A percentile compares a stretch with the other conserved stretches of the same genome.
Conservation (phyloP, 2,113 vertebrate species). For the Gallinago paraguaiae region DNA sequence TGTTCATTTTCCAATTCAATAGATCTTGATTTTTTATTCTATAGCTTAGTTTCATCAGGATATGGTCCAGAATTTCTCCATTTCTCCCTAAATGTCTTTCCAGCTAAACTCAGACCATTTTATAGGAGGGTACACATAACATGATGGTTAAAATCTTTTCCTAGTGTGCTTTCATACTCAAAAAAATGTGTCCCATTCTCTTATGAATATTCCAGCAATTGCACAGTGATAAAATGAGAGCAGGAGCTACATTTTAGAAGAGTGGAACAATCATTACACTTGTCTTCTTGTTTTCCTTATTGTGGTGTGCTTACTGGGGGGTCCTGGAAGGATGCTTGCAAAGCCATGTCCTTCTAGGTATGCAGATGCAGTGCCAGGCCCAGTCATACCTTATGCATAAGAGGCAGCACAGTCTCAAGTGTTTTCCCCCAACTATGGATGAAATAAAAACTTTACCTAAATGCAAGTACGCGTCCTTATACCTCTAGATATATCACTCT, state of each 20-base stretch:
- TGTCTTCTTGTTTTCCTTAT: not conserved
- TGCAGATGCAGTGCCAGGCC: not conserved
- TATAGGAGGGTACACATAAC: not conserved
- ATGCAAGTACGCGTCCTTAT: accelerated
- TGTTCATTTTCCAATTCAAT: not conserved
- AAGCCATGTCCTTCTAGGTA: not conserved
- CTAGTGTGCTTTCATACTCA: not conserved
- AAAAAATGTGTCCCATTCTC: not conserved
- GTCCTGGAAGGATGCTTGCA: not conserved
- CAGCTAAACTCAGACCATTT: not conserved
- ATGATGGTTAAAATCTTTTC: not conserved
- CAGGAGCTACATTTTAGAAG: not conserved
- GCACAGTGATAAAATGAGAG: not conserved
- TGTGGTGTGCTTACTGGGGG: not conserved
- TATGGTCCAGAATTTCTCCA: not conserved
- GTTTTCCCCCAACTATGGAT: not conserved
- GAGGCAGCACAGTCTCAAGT: not conserved
- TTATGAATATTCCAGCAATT: not conserved
- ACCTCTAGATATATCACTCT: not conserved
- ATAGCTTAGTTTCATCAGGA: not conserved
- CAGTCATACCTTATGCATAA: not conserved
- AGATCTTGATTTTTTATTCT: not conserved
- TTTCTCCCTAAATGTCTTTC: not conserved
- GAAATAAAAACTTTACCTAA: not conserved
- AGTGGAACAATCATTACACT: not conserved